Conservation (phyloP, 2,797 vertebrate species). For the Syndactyla subalaris region DNA sequence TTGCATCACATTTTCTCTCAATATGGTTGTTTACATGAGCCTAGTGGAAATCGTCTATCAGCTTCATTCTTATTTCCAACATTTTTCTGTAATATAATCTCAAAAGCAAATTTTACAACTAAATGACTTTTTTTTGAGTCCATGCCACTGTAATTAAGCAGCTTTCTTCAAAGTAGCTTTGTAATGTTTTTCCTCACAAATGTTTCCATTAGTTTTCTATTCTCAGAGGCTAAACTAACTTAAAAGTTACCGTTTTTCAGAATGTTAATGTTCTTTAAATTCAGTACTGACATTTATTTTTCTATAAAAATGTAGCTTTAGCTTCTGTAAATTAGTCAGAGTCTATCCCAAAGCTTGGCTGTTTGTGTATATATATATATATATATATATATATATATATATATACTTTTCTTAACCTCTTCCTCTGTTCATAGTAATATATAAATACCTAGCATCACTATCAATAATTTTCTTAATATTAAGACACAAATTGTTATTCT, state of each 20-base stretch:
- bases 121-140: slow-evolving; percentile 62
- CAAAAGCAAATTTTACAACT: slow-evolving; percentile 64
- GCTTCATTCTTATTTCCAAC: slow-evolving; percentile 48
- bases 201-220: slow-evolving; percentile 57
- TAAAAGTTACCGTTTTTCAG: slow-evolving; percentile 16
- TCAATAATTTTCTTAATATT: neutral
- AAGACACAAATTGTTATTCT: neutral
- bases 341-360: neutral
- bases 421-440: neutral
- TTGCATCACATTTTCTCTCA: slow-evolving; percentile 59
- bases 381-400: neutral
- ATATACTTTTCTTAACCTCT: neutral
- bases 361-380: neutral
- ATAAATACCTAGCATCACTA: neutral
- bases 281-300: neutral
- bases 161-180: slow-evolving; percentile 64
- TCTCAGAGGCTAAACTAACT: slow-evolving; percentile 53
- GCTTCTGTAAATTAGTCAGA: slow-evolving; percentile 29
- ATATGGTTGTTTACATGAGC: slow-evolving; percentile 53
- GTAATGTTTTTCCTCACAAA: slow-evolving; percentile 49
- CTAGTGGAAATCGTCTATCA: slow-evolving; percentile 67
- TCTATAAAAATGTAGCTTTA: neutral
- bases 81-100: slow-evolving; percentile 42
- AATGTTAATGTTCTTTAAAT: slow-evolving; percentile 27
- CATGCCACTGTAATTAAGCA: slow-evolving; percentile 57